A percentile compares a stretch with the other conserved stretches of the same genome.
Evolutionary conservation across 2,797 vertebrate genomes (phyloP).

Genomic region (Dendrocincla tyrannina): DNA sequence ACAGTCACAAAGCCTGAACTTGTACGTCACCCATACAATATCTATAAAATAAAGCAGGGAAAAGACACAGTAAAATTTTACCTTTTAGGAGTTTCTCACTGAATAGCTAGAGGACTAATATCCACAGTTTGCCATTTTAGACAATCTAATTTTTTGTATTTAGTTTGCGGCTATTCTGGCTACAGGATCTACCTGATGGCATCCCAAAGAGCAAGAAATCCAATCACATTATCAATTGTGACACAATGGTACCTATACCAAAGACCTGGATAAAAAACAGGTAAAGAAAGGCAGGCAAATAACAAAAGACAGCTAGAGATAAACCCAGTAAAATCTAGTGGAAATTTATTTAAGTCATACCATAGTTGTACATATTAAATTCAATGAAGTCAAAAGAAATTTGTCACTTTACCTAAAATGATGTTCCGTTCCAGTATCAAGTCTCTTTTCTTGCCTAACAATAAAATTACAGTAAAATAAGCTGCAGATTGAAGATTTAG

Average conservation of each 20-base stretch:
- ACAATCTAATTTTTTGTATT: neutral
- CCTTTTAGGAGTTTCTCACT: neutral
- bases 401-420: neutral
- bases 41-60: neutral
- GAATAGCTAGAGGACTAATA: neutral
- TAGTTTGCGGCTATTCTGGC: neutral
- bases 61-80: neutral
- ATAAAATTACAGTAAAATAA: neutral
- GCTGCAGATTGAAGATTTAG: neutral
- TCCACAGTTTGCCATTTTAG: neutral
- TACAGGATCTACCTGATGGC: neutral
- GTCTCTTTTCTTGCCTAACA: neutral
- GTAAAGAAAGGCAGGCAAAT: neutral
- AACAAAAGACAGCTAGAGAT: neutral
- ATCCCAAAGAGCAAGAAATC: neutral
- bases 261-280: neutral
- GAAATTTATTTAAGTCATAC: neutral
- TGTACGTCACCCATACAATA: neutral
- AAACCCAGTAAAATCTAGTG: neutral
- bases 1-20: neutral
- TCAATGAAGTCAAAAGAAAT: neutral
- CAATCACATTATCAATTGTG: neutral
- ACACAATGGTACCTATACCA: neutral
- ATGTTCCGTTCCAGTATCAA: neutral
- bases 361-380: neutral